Evolutionary conservation across 1,140 invertebrate genomes (phyloP).

Genomic region (Drosophila nannoptera): DNA sequence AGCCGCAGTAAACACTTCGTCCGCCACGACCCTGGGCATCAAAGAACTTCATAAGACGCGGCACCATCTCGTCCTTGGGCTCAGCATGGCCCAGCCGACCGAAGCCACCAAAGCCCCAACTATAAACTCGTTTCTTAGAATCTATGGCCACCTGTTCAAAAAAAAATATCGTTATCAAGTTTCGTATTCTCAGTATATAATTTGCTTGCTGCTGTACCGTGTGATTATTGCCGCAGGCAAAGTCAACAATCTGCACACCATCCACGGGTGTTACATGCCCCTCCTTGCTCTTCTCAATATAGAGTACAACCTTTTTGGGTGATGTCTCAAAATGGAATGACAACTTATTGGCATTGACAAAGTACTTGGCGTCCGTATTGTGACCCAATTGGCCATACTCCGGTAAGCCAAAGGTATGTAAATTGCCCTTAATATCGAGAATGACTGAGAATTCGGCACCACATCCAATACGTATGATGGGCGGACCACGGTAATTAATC

Average conservation of each 20-base stretch:
- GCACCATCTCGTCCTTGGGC: constrained; percentile 93
- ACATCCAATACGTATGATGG: constrained; percentile 91
- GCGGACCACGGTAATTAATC: constrained; percentile 88
- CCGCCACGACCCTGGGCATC: constrained; percentile 91
- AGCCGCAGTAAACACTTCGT: constrained; percentile 88
- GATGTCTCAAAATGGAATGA: constrained; percentile 90
- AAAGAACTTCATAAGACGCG: constrained; percentile 93
- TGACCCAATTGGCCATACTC: constrained; percentile 95
- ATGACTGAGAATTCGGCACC: constrained; percentile 96
- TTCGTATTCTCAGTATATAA: neutral
- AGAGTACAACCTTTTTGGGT: constrained; percentile 91
- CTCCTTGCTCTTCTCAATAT: constrained; percentile 93
- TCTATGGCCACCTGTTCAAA: constrained; percentile 88
- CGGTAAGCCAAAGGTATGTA: constrained; percentile 94
- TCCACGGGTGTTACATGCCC: constrained; percentile 90
- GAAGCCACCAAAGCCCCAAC: constrained; percentile 97
- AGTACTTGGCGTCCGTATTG: constrained; percentile 96
- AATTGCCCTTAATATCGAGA: constrained; percentile 90
- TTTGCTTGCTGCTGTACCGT: constrained; percentile 81
- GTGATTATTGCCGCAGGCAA: constrained; percentile 94
- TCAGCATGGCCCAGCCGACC: constrained; percentile 95
- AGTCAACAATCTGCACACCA: constrained; percentile 92
- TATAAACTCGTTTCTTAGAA: constrained; percentile 90
- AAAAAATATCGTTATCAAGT: neutral
- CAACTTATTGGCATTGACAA: constrained; percentile 92